Conservation (phyloP, 2,797 vertebrate species). For the Mormyrus hasselquistii region DNA sequence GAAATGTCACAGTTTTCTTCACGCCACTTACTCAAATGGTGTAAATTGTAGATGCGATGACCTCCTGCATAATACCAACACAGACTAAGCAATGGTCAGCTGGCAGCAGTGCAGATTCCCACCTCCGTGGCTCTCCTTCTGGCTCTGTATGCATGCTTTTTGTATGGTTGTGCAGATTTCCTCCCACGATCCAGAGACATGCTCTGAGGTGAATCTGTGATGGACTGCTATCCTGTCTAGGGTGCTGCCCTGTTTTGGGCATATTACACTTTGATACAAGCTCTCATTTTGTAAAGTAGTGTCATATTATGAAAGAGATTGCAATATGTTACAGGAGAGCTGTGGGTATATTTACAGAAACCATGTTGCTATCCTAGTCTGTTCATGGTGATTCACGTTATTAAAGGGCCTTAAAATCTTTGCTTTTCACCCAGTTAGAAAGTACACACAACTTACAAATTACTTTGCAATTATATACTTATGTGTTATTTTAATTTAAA, state of each 20-base stretch:
- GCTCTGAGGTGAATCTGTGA: not conserved
- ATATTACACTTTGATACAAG: not conserved
- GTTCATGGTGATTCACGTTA: not conserved
- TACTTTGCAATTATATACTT: not conserved
- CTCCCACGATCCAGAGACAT: not conserved
- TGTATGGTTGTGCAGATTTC: not conserved
- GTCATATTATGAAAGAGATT: constrained; percentile 4
- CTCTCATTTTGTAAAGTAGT: not conserved
- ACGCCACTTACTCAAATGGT: not conserved
- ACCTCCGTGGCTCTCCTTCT: not conserved
- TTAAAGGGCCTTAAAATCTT: not conserved
- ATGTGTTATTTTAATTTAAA: not conserved
- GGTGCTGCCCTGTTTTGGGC: not conserved
- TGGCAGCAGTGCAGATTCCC: not conserved
- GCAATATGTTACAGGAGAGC: not conserved
- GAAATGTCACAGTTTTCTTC: not conserved
- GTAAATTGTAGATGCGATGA: not conserved
- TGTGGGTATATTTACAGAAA: not conserved
- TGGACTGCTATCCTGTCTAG: not conserved
- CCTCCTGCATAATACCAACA: not conserved
- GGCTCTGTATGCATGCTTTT: not conserved
- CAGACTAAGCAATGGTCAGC: not conserved
- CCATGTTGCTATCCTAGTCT: not conserved
- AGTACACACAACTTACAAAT: not conserved
- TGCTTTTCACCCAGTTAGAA: not conserved